Percentiles rank a stretch among this genome's conserved stretches.
phyloP scores from a whole-genome alignment of 1,140 invertebrate species.

The Antheraea pernyi region DNA sequence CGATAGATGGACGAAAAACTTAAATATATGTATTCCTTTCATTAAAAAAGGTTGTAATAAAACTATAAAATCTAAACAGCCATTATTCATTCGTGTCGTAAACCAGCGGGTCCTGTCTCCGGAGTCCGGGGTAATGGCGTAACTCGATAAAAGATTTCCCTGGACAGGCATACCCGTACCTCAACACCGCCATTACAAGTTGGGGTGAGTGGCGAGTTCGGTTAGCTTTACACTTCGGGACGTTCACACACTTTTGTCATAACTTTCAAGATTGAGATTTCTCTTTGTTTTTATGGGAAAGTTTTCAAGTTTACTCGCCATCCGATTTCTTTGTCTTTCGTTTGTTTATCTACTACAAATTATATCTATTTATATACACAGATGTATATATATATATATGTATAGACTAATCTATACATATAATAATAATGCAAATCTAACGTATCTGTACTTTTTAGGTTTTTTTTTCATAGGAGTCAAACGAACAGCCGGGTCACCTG shows the following conservation, averaged over 20 bases:
- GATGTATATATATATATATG: too few relatives aligned
- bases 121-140: conserved; percentile 49
- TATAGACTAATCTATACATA: too few relatives aligned
- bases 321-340: background rate
- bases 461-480: too few relatives aligned
- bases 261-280: conserved; percentile 31
- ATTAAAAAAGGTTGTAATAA: background rate
- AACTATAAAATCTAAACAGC: background rate
- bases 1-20: background rate
- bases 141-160: conserved; percentile 72
- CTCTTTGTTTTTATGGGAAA: conserved; percentile 13
- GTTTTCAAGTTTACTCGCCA: background rate
- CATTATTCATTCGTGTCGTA: background rate
- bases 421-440: too few relatives aligned
- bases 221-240: conserved; percentile 35
- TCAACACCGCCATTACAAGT: conserved; percentile 46
- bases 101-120: conserved; percentile 20
- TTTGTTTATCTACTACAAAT: background rate
- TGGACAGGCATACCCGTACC: conserved; percentile 47
- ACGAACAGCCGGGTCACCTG: too few relatives aligned
- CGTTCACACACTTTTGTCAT: conserved; percentile 36
- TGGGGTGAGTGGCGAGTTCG: conserved; percentile 36
- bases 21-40: background rate
- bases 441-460: too few relatives aligned
- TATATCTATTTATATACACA: background rate